Evolutionary conservation across 2,113 vertebrate species (phyloP).

Genomic region (Zingel zingel): DNA sequence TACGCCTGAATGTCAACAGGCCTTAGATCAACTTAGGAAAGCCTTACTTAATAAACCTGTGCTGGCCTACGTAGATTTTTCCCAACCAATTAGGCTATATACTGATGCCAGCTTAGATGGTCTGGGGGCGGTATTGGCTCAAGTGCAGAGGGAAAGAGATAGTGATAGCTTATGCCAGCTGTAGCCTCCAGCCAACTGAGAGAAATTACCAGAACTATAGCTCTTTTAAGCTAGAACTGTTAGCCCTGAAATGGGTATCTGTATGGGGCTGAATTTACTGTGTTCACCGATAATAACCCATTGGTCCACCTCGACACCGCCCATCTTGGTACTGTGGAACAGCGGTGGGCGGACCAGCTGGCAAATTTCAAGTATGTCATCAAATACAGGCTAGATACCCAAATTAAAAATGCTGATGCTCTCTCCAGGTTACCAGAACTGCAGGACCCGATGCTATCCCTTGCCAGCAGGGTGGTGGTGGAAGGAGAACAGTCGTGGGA

Average conservation of each 20-base stretch:
- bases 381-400: background rate
- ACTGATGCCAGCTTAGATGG: constrained; percentile 18
- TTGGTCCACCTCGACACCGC: constrained; percentile 1
- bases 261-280: background rate
- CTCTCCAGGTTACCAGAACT: background rate
- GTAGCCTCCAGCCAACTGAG: background rate
- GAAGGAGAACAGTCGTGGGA: background rate
- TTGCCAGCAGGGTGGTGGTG: background rate
- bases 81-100: background rate
- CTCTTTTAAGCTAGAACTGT: constrained; percentile 7
- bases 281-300: background rate
- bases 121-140: background rate
- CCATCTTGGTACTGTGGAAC: constrained; percentile 3
- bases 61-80: constrained; percentile 26
- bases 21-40: background rate
- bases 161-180: constrained; percentile 17
- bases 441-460: too few species aligned
- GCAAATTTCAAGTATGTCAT: background rate
- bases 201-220: constrained; percentile 23
- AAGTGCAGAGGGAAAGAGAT: background rate
- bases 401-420: constrained; percentile 13
- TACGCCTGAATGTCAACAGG: background rate
- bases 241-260: constrained; percentile 35
- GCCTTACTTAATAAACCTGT: background rate
- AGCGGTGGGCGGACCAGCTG: background rate